Evolutionary conservation across 2,113 vertebrate genomes (phyloP), one percentile per base, ranked within the genome.

Genomic region (Atractosteus spatula): DNA sequence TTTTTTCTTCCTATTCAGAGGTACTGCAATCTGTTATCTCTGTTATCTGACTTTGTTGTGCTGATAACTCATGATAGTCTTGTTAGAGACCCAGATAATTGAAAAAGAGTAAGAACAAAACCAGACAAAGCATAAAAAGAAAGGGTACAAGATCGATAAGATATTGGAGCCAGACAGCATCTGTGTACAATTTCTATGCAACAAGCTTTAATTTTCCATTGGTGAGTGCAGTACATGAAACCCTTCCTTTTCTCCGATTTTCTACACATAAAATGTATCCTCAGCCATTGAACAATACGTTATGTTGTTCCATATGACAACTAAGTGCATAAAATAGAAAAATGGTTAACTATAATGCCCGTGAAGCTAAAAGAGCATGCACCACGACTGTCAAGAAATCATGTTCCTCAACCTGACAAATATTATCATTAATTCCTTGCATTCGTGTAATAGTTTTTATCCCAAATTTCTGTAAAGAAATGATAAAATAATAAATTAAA

Each of bases 81-180:
- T 88, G 80, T 87, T 81, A 77, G 71, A 72, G 67, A 41, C 81
- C 80, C 79, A 74, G 80, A 72, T 68, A 76, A 78, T 77, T 83
- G 70, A 77, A 76, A 45, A 80, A 54, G 76, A 71, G 69, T 78
- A 79, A 82, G 78, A 87, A 87, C 69, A 83, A 84, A 87, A 81
- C 74, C 76, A 88, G 84, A 87, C 82, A 88, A 86, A 86, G 84
- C 83, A 80, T 78, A 76, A 84, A 64, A 70, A 77, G 55, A 71
- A 69, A 82, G 78, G 74, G 68, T 61, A 78, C 55, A 74, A 83
- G 74, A 69, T 70, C 71, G 83, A 85, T 64, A 69, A 74, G 56
- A 73, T 80, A 81, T 51, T 72, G 85, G 80, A 74, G 75, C 75
- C 84, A 83, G 82, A 82, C 80, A 84, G 81, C 85, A 76, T 81